Base-by-base conservation (phyloP, 2,888 invertebrate genomes). In the Macrosoma leucophasiata region DNA sequence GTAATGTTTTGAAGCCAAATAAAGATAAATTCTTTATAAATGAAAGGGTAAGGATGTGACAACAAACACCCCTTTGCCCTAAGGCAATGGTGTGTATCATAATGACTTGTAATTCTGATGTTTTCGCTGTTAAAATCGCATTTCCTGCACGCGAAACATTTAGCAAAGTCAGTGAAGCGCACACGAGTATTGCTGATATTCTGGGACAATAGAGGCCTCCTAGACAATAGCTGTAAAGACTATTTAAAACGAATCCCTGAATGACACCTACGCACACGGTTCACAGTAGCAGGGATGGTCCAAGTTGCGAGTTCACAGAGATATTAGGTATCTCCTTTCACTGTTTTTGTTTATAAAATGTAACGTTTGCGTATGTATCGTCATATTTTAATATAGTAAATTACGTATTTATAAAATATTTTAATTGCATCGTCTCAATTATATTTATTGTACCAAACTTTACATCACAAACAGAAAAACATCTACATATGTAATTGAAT, bases 101-200 rank as follows among this genome's bases (percentile, higher is more conserved):
- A 67, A 82, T 81, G 78, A 79, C 77, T 78, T 75, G 79, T 82
- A 77, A 77, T 76, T 79, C 66, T 55, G 64, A 78, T 82, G 78
- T 84, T 82, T 82, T 71, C 72, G 66, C 71, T 76, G 69, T 82
- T 81, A 73, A 82, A 82, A 81, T 82, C 84, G 75, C 69, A 81
- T 84, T 84, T 84, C 81, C 82, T 81, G 72, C 70, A 56, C 56
- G 53, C 55, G 60, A n/a, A n/a, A 64, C 70, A 79, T 82, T 82
- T 65, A 75, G 61, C 60, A 50, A 42, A 73, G 59, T 52, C 68
- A 70, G 52, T 57, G 74, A 54, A 59, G 81, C 82, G 73, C 41
- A 57, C 60, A 68, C 68, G 60, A 81, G 66, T 56, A 58, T 62
- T 64, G 51, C 51, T 60, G 68, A 67, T 67, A 56, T 57, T 50